Evolutionary conservation across 1,140 invertebrate genomes (phyloP), one percentile per base, ranked within the genome.

Genomic region (Spodoptera litura): DNA sequence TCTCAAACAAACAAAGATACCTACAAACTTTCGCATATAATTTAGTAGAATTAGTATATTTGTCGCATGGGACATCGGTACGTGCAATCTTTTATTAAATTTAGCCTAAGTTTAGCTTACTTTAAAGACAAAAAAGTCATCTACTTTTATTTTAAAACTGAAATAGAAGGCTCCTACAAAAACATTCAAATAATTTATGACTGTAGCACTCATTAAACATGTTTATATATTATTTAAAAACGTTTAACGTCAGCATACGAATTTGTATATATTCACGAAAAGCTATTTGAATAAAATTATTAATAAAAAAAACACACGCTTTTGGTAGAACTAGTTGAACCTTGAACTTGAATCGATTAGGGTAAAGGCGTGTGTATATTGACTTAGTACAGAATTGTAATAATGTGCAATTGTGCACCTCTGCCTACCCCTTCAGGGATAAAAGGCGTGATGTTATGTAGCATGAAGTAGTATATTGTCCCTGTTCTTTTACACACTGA

Each of bases 281-380:
- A 9, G 25, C 44, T 49, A 68, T 68, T 27, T 25, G 64, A 68
- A 68, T 68, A 68, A 44, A 44, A 68, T 68, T 68, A 52, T 27
- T 20, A 56, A 20, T 56, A 15, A 20, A 62, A 64, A 64, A 64
- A 49, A 64, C 35, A 64, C 61, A 64, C 38, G 38, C 44, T 64
- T 64, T 68, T 49, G 0, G 52, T n/a, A 55, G 27, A 8, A 38
- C n/a, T 52, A 38, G 9, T 35, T 4, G 11, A 56, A 31, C 68
- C 68, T 55, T 71, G 68, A 55, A 71, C 68, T 71, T 71, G 52
- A 70, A 12, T n/a, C 15, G 35, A n/a, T 38, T 8, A 56, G 9
- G 35, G 4, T 71, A 71, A 71, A 38, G 68, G 52, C 15, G 52
- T 9, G 25, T 15, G 3, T 51, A 15, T 10, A 71, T 2, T 31